Evolutionary conservation across 2,888 invertebrate species (phyloP).

Genomic region (Heliconius aoede): DNA sequence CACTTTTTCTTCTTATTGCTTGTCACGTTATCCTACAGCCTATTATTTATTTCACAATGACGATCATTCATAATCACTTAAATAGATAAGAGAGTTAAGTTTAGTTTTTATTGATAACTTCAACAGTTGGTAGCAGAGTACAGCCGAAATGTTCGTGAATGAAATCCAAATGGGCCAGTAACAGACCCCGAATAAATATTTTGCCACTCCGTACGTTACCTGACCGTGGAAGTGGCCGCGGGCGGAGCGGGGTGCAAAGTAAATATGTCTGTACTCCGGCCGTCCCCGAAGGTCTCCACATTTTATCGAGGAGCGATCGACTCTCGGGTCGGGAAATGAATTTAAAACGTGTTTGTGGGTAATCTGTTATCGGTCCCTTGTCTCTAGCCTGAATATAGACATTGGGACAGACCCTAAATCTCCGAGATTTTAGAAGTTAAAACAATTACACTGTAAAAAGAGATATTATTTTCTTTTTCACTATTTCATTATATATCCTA

Average conservation of each 20-base stretch:
- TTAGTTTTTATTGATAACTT: not conserved
- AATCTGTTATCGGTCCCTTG: slow-evolving; percentile 84
- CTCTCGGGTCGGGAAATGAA: slow-evolving; percentile 83
- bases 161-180: slow-evolving; percentile 77
- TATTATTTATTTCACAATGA: not conserved
- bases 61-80: not conserved
- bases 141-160: slow-evolving; percentile 40
- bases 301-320: slow-evolving; percentile 83
- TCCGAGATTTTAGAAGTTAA: slow-evolving; percentile 67
- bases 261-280: slow-evolving; percentile 81
- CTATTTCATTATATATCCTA: not conserved
- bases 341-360: slow-evolving; percentile 84
- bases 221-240: slow-evolving; percentile 80
- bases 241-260: slow-evolving; percentile 78
- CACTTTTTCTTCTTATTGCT: not conserved
- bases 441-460: slow-evolving; percentile 33
- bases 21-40: not conserved
- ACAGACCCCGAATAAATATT: slow-evolving; percentile 80
- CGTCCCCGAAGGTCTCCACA: slow-evolving; percentile 69
- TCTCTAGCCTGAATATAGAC: slow-evolving; percentile 81
- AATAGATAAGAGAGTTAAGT: not conserved
- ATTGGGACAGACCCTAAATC: slow-evolving; percentile 72
- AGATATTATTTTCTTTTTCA: slow-evolving; percentile 10
- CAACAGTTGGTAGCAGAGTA: slow-evolving; percentile 11
- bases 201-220: slow-evolving; percentile 81